Evolutionary conservation across 1,140 invertebrate species (phyloP).

Genomic region (Trachymyrmex septentrionalis): DNA sequence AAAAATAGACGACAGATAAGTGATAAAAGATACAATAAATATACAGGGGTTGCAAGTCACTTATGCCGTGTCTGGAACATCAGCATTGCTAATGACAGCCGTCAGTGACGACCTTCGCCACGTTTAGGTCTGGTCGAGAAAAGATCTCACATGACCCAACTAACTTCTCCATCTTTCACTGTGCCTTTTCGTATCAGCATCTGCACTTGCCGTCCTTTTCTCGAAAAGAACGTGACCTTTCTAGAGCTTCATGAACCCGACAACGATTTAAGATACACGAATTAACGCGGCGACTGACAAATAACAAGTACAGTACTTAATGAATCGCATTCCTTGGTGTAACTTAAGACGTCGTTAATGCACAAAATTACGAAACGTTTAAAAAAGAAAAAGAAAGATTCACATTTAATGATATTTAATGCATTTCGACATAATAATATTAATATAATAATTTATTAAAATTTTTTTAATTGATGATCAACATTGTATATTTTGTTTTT

Average conservation of each 20-base stretch:
- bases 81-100: slow-evolving; percentile 81
- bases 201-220: background rate
- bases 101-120: slow-evolving; percentile 69
- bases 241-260: background rate
- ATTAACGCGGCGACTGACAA: slow-evolving; percentile 28
- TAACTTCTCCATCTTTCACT: slow-evolving; percentile 27
- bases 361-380: background rate
- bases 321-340: background rate
- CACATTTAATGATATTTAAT: background rate
- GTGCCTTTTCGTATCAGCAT: background rate
- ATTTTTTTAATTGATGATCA: background rate
- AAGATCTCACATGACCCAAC: slow-evolving; percentile 41
- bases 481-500: background rate
- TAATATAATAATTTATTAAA: background rate
- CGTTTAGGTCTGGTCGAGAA: slow-evolving; percentile 20
- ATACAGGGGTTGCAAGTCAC: slow-evolving; percentile 77
- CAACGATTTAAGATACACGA: slow-evolving; percentile 40
- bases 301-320: slow-evolving; percentile 14
- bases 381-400: background rate
- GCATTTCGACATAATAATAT: background rate
- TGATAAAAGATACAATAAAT: slow-evolving; percentile 63
- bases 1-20: slow-evolving; percentile 59
- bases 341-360: background rate
- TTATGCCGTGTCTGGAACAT: slow-evolving; percentile 74
- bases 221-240: slow-evolving; percentile 19